A percentile compares a stretch with the other conserved stretches of the same genome.
Conservation (phyloP, 2,113 vertebrate species). For the Lophochroa leadbeateri region DNA sequence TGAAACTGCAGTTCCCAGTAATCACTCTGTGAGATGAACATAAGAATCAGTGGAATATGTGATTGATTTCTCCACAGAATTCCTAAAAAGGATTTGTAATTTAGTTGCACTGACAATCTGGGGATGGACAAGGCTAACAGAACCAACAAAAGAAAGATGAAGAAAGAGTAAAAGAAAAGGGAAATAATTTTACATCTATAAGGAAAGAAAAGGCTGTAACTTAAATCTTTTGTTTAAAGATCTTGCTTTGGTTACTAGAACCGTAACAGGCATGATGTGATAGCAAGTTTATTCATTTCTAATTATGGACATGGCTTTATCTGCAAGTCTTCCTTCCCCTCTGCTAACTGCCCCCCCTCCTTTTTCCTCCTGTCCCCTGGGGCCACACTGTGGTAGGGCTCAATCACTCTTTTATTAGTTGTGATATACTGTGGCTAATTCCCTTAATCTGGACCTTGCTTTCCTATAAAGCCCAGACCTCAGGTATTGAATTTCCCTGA, state of each 20-base stretch:
- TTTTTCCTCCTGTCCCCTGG: neutral
- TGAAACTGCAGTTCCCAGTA: neutral
- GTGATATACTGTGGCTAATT: slow-evolving; percentile 79
- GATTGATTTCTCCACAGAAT: neutral
- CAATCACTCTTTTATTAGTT: slow-evolving; percentile 73
- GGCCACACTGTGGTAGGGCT: slow-evolving; percentile 73
- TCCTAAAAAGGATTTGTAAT: neutral
- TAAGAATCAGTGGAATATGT: neutral
- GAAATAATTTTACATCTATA: neutral
- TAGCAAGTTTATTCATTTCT: slow-evolving; percentile 41
- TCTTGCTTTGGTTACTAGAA: neutral
- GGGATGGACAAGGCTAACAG: neutral
- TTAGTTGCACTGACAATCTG: neutral
- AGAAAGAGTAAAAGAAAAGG: neutral
- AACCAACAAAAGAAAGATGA: neutral
- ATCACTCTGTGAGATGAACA: neutral
- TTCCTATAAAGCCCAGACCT: slow-evolving; percentile 78
- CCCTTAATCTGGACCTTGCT: slow-evolving; percentile 79
- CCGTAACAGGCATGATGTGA: neutral
- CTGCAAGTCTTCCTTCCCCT: neutral
- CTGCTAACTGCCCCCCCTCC: neutral
- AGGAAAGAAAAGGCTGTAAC: neutral
- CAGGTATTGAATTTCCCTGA: slow-evolving; percentile 77
- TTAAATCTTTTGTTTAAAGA: neutral
- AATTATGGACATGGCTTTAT: slow-evolving; percentile 4